These are phyloP conservation scores for Ornithoptera alexandrae DNA, from an alignment of 2,888 invertebrate species.

Conservation along the genomic window DNA sequence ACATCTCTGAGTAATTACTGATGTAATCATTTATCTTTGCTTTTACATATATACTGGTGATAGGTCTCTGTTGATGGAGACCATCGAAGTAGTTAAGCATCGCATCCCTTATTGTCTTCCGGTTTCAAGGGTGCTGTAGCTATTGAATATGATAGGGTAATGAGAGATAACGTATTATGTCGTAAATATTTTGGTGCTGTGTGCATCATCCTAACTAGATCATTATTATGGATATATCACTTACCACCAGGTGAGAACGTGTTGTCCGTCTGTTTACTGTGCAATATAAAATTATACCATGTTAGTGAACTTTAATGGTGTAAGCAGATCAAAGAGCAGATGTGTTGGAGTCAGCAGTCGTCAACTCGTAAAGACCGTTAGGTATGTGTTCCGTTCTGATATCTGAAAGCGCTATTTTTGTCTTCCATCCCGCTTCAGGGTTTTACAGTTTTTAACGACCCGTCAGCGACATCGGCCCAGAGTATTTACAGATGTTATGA, in stretches of 20 bases:
- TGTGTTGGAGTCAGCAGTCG: conserved; percentile 17
- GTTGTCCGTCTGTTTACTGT: too few relatives aligned
- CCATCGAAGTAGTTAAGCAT: too few relatives aligned
- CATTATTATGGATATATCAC: too few relatives aligned
- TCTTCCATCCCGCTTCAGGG: conserved; percentile 2
- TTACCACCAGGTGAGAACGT: too few relatives aligned
- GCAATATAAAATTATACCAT: neutral
- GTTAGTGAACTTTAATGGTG: conserved; percentile 4
- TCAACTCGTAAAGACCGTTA: conserved; percentile 26
- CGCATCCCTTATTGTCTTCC: too few relatives aligned
- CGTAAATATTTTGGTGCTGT: too few relatives aligned
- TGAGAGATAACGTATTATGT: too few relatives aligned
- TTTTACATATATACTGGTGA: neutral
- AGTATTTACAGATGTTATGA: neutral
- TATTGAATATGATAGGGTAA: too few relatives aligned
- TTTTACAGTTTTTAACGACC: conserved; percentile 22
- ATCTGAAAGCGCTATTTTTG: conserved; percentile 24
- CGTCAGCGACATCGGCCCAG: neutral
- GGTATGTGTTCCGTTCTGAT: conserved; percentile 12
- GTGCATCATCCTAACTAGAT: too few relatives aligned
- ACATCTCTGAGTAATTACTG: conserved; percentile 1
- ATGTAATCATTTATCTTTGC: neutral
- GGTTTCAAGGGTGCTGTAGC: too few relatives aligned
- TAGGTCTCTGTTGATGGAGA: too few relatives aligned
- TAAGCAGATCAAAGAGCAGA: conserved; percentile 25